phyloP scores from a whole-genome alignment of 2,113 vertebrate species.

The Macroglossus sobrinus region DNA sequence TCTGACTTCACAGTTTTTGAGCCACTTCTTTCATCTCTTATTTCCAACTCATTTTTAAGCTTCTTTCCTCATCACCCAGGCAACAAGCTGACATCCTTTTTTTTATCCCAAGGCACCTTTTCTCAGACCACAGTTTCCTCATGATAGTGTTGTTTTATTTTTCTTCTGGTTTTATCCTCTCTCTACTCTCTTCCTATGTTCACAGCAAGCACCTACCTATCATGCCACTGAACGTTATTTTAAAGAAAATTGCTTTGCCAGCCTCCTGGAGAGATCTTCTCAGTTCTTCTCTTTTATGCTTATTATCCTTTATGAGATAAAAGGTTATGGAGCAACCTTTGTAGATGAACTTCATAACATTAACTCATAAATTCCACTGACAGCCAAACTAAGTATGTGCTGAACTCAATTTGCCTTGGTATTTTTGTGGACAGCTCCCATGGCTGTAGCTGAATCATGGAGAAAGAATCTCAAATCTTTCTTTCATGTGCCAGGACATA shows the following conservation, averaged over 20 bases:
- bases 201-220: not conserved
- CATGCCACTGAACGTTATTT: not conserved
- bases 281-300: not conserved
- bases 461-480: slow-evolving; percentile 12
- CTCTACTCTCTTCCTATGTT: not conserved
- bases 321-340: not conserved
- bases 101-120: not conserved
- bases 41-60: not conserved
- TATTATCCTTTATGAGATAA: not conserved
- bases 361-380: slow-evolving; percentile 5
- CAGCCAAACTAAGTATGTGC: not conserved
- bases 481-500: not conserved
- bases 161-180: not conserved
- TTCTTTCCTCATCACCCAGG: not conserved
- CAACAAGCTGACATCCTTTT: not conserved
- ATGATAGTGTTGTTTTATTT: not conserved
- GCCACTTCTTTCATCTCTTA: not conserved
- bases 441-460: not conserved
- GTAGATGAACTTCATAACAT: not conserved
- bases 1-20: not conserved
- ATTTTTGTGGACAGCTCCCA: not conserved
- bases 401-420: not conserved
- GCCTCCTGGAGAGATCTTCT: not conserved
- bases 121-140: not conserved
- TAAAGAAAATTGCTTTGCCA: not conserved